Conservation (phyloP, 2,113 vertebrate genomes). For the Rhegmatorhina hoffmannsi region DNA sequence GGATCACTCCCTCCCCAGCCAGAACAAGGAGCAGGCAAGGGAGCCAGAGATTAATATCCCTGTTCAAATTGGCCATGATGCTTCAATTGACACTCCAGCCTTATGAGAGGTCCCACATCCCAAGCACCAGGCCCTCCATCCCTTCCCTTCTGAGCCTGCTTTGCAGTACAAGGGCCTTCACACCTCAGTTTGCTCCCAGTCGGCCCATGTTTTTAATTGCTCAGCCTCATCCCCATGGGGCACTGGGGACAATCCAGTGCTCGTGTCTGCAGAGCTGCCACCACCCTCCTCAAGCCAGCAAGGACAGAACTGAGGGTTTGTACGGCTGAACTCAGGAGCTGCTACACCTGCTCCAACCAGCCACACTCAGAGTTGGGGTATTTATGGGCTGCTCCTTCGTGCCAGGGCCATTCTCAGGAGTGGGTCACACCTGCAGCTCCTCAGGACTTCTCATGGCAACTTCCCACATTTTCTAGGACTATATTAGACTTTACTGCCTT, state of each 20-base stretch:
- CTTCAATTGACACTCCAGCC: not conserved
- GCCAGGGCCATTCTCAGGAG: rapidly evolving
- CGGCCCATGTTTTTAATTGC: not conserved
- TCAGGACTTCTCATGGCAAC: not conserved
- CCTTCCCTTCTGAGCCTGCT: not conserved
- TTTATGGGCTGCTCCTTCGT: not conserved
- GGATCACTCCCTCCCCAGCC: not conserved
- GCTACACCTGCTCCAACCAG: not conserved
- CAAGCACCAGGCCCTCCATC: not conserved
- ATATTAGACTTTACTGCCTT: not conserved
- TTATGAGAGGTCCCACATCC: not conserved
- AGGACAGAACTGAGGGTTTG: not conserved
- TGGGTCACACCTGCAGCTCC: not conserved
- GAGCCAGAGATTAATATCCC: slow-evolving; percentile 4
- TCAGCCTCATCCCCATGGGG: not conserved
- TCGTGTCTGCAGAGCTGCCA: not conserved
- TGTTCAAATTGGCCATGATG: not conserved
- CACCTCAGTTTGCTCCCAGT: not conserved
- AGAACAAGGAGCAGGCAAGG: not conserved
- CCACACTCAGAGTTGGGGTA: not conserved
- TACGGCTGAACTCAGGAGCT: not conserved
- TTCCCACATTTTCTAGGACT: not conserved
- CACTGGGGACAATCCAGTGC: not conserved
- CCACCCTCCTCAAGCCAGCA: not conserved
- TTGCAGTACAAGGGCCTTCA: not conserved